Evolutionary conservation across 2,113 vertebrate species (phyloP).

Genomic region (Phodopus roborovskii): DNA sequence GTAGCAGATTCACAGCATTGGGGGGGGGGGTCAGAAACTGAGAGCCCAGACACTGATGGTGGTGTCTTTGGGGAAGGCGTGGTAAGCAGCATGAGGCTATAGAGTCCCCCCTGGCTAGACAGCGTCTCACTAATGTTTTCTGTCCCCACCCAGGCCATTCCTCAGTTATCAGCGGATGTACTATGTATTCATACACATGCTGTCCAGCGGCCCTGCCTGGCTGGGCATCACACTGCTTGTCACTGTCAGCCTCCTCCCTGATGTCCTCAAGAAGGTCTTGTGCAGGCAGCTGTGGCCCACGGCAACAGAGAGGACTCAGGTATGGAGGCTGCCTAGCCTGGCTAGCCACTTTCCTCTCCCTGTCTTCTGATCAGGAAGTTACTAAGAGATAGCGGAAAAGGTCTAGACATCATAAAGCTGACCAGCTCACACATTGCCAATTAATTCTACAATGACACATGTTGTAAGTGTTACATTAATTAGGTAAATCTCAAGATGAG

Average conservation of each 20-base stretch:
- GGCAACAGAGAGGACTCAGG: slow-evolving; percentile 95
- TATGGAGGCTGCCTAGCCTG: slow-evolving; percentile 52
- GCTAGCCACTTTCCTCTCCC: neutral
- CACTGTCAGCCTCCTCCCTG: slow-evolving; percentile 94
- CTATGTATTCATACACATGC: slow-evolving; percentile 98
- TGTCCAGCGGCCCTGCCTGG: slow-evolving; percentile 97
- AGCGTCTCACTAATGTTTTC: too few relatives aligned
- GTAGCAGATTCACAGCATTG: neutral
- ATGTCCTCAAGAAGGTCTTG: slow-evolving; percentile 95
- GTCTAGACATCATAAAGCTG: neutral
- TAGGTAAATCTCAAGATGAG: neutral
- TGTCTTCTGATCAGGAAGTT: neutral
- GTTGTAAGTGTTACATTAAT: neutral
- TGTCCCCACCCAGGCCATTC: slow-evolving; percentile 92
- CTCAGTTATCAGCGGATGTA: slow-evolving; percentile 99
- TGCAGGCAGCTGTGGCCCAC: slow-evolving; percentile 96
- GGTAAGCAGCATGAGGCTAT: too few relatives aligned
- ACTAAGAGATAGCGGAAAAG: fast-evolving
- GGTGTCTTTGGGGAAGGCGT: neutral
- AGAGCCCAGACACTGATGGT: fast-evolving
- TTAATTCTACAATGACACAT: fast-evolving
- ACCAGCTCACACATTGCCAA: fast-evolving
- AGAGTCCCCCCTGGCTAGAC: neutral
- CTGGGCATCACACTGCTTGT: slow-evolving; percentile 95
- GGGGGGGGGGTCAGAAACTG: fast-evolving